Evolutionary conservation across 2,797 vertebrate species (phyloP), one percentile per base, ranked within the genome.

Genomic region (Amazonetta brasiliensis): DNA sequence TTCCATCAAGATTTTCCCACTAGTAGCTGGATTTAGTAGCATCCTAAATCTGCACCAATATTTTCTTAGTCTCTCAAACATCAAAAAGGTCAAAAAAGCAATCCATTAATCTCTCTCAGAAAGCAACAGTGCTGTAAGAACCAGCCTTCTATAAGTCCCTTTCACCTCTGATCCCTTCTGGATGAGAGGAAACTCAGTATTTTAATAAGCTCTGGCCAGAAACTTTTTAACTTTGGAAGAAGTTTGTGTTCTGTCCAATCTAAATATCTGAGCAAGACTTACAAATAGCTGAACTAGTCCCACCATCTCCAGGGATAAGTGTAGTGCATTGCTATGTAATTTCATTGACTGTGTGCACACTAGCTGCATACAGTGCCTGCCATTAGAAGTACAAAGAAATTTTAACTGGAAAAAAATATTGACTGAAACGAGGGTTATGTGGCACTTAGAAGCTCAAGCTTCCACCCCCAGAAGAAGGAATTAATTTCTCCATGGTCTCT

Each of bases 261-360:
- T 66, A 95, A 95, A 68, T 67, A 88, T 64, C 59, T 71, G n/a
- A 77, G 31, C 37, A 85, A 95, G 26, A 64, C 31, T 52, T 94
- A 69, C 64, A 71, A 87, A 85, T 12, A 92, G 43, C 66, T 87
- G 72, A 83, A 77, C 33, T 75, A 84, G 50, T 52, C 31, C 37
- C 31, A 74, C 62, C 12, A 67, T 22, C 54, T 87, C 41, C 55
- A 46, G 59, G 46, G 52, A 50, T 68, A 79, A 71, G 4, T 19
- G 46, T 50, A 90, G 44, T 16, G 58, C 30, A 50, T 23, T 64
- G 56, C 64, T 74, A 62, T 37, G 28, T 62, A 66, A 83, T 44
- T 71, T 71, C 41, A 74, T 90, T 89, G 79, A 90, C 17, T 6
- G 3, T 62, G 33, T 39, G 21, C 56, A 74, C 60, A 35, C 48